These are phyloP conservation scores for Pituophis catenifer DNA, from an alignment of 2,113 vertebrate genomes.

Conservation along the genomic window DNA sequence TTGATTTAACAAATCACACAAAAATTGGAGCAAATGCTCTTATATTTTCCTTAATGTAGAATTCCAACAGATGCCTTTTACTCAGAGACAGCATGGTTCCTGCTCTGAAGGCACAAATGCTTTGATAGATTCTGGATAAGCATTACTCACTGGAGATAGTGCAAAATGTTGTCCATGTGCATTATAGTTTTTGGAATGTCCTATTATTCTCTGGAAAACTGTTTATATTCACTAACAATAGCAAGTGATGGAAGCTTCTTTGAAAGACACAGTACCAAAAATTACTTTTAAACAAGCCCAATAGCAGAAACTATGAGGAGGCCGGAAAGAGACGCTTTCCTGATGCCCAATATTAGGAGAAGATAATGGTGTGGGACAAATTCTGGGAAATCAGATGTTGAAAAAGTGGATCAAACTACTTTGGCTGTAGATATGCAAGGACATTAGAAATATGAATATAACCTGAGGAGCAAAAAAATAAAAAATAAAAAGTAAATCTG, in stretches of 20 bases:
- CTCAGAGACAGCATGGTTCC: background rate
- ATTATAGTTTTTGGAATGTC: background rate
- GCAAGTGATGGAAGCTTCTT: background rate
- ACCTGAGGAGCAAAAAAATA: background rate
- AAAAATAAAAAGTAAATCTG: background rate
- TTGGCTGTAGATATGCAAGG: background rate
- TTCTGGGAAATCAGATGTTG: background rate
- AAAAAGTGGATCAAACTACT: background rate
- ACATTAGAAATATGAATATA: constrained; percentile 13
- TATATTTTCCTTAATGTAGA: background rate
- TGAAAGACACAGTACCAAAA: constrained; percentile 11
- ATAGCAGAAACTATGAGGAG: background rate
- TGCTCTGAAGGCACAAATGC: background rate
- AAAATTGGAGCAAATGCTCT: background rate
- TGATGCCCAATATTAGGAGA: background rate
- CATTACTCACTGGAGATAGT: background rate
- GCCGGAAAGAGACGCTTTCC: background rate
- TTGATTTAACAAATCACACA: background rate
- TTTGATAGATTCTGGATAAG: background rate
- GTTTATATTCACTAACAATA: background rate
- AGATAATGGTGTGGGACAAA: background rate
- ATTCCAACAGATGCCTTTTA: background rate
- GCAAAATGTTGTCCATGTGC: background rate
- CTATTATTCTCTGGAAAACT: background rate
- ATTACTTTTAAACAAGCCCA: background rate